Evolutionary conservation across 2,888 invertebrate species (phyloP).

Genomic region (Calameuta filiformis): DNA sequence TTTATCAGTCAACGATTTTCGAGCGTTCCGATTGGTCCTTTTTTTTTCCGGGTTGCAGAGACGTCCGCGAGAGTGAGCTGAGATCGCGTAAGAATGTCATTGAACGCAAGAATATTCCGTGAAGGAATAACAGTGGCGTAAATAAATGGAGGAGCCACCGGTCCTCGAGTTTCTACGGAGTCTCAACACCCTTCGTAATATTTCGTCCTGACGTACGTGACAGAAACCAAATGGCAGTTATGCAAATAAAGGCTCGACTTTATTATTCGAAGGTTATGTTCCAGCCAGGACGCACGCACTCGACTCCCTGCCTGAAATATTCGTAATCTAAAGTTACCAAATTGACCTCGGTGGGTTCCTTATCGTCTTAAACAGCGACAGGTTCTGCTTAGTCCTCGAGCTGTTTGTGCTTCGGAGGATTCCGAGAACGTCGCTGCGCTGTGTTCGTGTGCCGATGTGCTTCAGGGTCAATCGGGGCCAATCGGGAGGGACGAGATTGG

Average conservation of each 20-base stretch:
- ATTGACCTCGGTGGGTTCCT: neutral
- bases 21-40: too few species aligned
- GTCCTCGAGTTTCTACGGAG: neutral
- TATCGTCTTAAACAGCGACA: neutral
- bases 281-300: neutral
- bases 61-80: neutral
- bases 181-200: neutral
- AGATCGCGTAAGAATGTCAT: neutral
- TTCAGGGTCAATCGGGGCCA: neutral
- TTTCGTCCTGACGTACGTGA: neutral
- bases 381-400: constrained; percentile 17
- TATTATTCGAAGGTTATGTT: neutral
- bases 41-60: too few species aligned
- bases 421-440: constrained; percentile 11
- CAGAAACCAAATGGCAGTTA: neutral
- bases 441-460: neutral
- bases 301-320: neutral
- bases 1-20: neutral
- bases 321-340: constrained; percentile 3
- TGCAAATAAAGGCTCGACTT: neutral
- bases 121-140: too few species aligned
- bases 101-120: too few species aligned
- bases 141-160: neutral
- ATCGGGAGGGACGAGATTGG: neutral
- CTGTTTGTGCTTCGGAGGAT: constrained; percentile 19